These are phyloP conservation scores for Aleiodes testaceus DNA, from an alignment of 2,888 invertebrate genomes.

Conservation along the genomic window DNA sequence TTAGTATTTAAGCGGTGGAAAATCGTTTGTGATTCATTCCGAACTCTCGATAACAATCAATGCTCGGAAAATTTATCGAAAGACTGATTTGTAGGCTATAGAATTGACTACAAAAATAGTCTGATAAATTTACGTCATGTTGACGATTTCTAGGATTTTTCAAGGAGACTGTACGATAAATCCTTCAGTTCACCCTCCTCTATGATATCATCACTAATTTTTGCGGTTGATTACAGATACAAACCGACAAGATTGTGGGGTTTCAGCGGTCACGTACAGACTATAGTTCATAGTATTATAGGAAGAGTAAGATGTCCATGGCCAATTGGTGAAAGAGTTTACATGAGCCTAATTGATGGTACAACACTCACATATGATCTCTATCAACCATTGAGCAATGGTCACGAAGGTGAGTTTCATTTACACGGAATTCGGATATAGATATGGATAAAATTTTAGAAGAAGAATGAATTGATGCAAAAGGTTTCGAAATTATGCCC, in stretches of 20 bases:
- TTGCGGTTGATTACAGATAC: constrained; percentile 78
- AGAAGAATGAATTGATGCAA: too few species aligned
- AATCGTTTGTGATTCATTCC: too few species aligned
- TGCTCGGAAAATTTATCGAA: too few species aligned
- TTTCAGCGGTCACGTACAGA: constrained; percentile 95
- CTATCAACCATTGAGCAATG: constrained; percentile 85
- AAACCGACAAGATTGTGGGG: constrained; percentile 94
- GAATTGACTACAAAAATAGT: too few species aligned
- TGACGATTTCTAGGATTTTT: too few species aligned
- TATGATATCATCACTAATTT: too few species aligned
- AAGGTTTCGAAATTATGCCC: neutral
- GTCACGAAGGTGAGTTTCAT: constrained; percentile 79
- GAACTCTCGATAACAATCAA: too few species aligned
- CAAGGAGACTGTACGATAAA: too few species aligned
- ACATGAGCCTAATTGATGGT: constrained; percentile 84
- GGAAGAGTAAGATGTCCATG: constrained; percentile 91
- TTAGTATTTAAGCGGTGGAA: too few species aligned
- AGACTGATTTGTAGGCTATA: too few species aligned
- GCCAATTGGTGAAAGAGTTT: constrained; percentile 89
- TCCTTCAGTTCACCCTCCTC: neutral
- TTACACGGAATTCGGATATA: neutral
- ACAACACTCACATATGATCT: constrained; percentile 94
- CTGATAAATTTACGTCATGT: too few species aligned
- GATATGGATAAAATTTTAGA: too few species aligned
- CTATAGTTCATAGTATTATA: constrained; percentile 91